phyloP scores from a whole-genome alignment of 2,113 vertebrate species.

The Dinomys branickii region DNA sequence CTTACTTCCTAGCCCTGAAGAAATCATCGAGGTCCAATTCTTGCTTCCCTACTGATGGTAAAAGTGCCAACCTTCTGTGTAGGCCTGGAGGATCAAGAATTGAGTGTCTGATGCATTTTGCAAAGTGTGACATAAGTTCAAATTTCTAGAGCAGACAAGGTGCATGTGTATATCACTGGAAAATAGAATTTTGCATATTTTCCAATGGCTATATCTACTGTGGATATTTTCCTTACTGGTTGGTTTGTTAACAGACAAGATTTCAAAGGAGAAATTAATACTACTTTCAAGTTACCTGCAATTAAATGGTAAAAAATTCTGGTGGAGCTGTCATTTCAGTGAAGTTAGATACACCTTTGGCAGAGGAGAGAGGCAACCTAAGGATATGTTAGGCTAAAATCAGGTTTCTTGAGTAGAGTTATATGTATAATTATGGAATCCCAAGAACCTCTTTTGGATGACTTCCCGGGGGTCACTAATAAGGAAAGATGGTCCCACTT shows the following conservation, averaged over 20 bases:
- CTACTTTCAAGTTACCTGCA: slow-evolving; percentile 3
- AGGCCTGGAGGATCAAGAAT: not conserved
- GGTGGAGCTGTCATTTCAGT: not conserved
- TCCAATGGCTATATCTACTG: not conserved
- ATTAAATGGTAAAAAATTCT: not conserved
- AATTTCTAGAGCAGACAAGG: not conserved
- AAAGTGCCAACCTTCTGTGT: not conserved
- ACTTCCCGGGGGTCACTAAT: not conserved
- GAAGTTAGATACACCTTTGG: not conserved
- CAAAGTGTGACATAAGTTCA: not conserved
- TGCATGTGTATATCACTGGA: not conserved
- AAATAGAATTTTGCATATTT: not conserved
- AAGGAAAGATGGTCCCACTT: not conserved
- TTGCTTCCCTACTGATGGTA: not conserved
- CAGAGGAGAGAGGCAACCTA: not conserved
- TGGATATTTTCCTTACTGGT: not conserved
- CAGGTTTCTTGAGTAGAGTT: not conserved
- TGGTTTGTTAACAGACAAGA: not conserved
- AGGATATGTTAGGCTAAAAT: not conserved
- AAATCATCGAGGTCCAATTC: not conserved
- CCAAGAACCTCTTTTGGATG: not conserved
- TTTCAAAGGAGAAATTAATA: slow-evolving; percentile 18
- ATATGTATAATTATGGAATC: not conserved
- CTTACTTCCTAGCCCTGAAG: not conserved
- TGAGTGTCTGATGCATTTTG: not conserved